A percentile compares a stretch with the other conserved stretches of the same genome.
These are phyloP conservation scores for Catocala sponsa DNA, from an alignment of 2,888 invertebrate genomes.

Conservation along the genomic window DNA sequence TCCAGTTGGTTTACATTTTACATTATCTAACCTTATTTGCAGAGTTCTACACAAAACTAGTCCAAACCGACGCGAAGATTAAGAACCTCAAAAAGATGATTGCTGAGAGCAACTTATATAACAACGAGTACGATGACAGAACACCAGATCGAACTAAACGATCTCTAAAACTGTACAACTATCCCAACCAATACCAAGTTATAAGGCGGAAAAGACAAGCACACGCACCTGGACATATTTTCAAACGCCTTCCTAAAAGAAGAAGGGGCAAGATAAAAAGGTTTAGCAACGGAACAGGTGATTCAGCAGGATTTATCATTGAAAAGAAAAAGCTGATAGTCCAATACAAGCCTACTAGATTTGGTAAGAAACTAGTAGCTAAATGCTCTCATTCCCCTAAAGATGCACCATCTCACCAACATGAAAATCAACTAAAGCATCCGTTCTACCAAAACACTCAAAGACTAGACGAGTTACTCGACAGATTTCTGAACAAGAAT, in stretches of 20 bases:
- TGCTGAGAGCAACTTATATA: not conserved
- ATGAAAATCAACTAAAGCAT: conserved; percentile 67
- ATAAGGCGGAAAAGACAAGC: conserved; percentile 24
- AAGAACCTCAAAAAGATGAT: conserved; percentile 62
- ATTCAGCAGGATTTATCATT: conserved; percentile 60
- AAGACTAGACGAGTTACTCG: conserved; percentile 67
- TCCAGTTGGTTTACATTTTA: no score
- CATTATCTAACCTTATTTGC: conserved; percentile 24
- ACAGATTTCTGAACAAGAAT: conserved; percentile 61
- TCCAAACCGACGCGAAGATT: conserved; percentile 74
- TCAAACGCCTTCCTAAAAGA: not conserved
- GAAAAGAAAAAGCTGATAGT: conserved; percentile 67
- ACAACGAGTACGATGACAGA: conserved; percentile 18
- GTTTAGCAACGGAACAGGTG: conserved; percentile 25
- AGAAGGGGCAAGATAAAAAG: conserved; percentile 44
- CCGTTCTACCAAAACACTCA: conserved; percentile 74
- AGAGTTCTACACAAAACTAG: conserved; percentile 78
- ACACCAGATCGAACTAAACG: conserved; percentile 59
- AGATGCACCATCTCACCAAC: conserved; percentile 54
- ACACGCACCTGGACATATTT: conserved; percentile 11
- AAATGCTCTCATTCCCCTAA: conserved; percentile 70
- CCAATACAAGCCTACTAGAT: conserved; percentile 54
- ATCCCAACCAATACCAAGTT: conserved; percentile 30
- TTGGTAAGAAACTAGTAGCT: conserved; percentile 52
- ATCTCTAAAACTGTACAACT: conserved; percentile 49